Percentiles rank a stretch among this genome's conserved stretches.
Conservation (phyloP, 2,888 invertebrate genomes). For the Hetaerina titia region DNA sequence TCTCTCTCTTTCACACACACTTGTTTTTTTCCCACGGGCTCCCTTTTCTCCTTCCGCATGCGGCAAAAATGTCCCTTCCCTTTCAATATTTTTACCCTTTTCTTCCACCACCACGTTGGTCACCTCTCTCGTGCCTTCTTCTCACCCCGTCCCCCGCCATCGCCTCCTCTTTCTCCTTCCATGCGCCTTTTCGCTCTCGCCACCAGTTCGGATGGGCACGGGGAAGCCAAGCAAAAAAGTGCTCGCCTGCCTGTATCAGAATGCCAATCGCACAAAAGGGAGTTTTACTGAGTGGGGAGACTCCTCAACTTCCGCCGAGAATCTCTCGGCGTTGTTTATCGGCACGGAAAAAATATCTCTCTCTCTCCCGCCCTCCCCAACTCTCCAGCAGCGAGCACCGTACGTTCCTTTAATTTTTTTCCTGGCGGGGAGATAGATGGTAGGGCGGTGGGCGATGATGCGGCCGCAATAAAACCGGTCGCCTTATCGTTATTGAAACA, state of each 20-base stretch:
- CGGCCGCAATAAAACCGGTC: not conserved
- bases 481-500: conserved; percentile 31
- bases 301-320: not conserved
- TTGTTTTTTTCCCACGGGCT: not conserved
- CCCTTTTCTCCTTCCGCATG: not conserved
- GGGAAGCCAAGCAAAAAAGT: not conserved
- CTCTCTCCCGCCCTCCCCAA: not conserved
- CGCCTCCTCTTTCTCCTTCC: not conserved
- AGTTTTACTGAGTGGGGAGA: not conserved
- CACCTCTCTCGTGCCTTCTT: not conserved
- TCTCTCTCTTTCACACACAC: not conserved
- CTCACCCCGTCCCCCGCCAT: not conserved
- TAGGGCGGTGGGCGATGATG: conserved; percentile 12
- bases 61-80: not conserved
- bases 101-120: not conserved
- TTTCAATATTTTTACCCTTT: not conserved
- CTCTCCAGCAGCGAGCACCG: not conserved
- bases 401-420: conserved; percentile 5
- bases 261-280: conserved; percentile 11
- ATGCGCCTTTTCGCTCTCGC: conserved; percentile 1
- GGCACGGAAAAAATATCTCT: not conserved
- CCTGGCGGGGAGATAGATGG: not conserved
- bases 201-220: not conserved
- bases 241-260: not conserved
- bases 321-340: conserved; percentile 12